Conservation (phyloP, 2,113 vertebrate species). For the Equus przewalskii region DNA sequence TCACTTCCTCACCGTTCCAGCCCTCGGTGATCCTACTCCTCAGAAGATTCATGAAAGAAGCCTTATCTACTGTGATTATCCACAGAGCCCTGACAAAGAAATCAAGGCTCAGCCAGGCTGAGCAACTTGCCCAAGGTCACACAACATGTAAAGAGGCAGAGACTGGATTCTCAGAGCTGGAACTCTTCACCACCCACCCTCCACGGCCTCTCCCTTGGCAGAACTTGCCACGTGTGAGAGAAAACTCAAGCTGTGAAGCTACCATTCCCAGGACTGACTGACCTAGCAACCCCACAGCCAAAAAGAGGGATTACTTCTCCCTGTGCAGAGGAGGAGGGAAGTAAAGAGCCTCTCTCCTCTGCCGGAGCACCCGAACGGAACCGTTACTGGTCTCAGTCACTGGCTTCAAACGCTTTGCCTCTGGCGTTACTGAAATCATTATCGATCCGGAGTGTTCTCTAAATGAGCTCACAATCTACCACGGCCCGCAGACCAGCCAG, state of each 20-base stretch:
- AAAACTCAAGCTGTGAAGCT: background rate
- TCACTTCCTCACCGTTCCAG: background rate
- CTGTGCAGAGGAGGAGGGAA: background rate
- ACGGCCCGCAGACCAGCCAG: background rate
- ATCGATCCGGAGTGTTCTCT: background rate
- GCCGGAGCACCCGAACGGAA: background rate
- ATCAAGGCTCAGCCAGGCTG: background rate
- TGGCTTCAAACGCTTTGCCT: background rate
- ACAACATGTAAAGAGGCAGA: background rate
- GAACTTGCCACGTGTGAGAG: background rate
- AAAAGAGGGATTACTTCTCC: background rate
- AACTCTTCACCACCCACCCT: background rate
- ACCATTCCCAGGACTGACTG: background rate
- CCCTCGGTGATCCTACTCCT: background rate
- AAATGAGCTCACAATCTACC: background rate
- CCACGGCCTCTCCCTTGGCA: background rate
- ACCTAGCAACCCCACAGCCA: background rate
- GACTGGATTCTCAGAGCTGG: background rate
- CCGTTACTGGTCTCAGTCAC: background rate
- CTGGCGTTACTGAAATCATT: conserved; percentile 14
- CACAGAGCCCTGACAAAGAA: background rate
- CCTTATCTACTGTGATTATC: background rate
- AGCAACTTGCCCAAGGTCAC: background rate
- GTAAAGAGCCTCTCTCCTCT: background rate
- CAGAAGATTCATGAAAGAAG: background rate